phyloP scores from a whole-genome alignment of 2,797 vertebrate species.

The Pantherophis vulpinus region DNA sequence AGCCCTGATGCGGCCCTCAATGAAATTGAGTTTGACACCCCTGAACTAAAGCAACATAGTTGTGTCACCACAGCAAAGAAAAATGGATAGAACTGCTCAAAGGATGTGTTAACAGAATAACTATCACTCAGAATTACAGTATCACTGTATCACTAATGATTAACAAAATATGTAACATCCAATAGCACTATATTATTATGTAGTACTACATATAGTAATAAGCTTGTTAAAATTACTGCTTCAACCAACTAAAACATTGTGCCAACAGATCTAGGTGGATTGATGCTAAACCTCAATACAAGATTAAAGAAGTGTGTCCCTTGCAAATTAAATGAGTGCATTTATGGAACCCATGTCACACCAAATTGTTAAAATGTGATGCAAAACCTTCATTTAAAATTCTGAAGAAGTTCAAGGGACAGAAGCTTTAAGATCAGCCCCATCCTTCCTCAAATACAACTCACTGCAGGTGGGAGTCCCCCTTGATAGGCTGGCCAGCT shows the following conservation, averaged over 20 bases:
- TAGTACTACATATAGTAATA: background rate
- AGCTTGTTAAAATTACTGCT: background rate
- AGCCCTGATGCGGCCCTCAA: no score
- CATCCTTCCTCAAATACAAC: background rate
- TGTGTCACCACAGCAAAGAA: background rate
- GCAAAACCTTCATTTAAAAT: background rate
- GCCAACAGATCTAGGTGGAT: background rate
- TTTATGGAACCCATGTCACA: background rate
- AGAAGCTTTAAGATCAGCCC: background rate
- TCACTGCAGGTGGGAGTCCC: slow-evolving; percentile 86
- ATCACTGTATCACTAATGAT: background rate
- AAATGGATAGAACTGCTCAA: background rate
- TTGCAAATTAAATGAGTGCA: background rate
- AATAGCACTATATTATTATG: background rate
- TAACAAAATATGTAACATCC: background rate
- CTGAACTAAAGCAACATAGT: background rate
- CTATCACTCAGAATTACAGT: background rate
- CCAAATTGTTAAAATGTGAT: background rate
- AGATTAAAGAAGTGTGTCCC: background rate
- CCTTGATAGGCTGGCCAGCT: slow-evolving; percentile 92
- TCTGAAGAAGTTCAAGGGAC: background rate
- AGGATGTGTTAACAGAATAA: background rate
- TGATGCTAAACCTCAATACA: background rate
- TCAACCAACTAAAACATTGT: background rate
- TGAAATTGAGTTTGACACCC: no score